Conservation (phyloP, 2,797 vertebrate genomes). For the Poecilia gillii region DNA sequence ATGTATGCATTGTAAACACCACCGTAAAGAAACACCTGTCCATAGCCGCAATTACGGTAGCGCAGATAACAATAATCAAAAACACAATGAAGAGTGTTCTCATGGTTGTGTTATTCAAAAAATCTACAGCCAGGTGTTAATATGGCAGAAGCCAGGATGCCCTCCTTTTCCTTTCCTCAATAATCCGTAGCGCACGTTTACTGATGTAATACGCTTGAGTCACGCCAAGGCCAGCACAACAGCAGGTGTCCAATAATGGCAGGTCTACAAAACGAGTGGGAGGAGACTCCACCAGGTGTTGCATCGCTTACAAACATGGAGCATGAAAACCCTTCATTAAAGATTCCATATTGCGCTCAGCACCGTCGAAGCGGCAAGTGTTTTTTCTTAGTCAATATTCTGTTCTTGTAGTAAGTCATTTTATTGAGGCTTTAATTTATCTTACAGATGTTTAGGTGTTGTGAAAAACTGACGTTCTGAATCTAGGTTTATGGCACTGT, state of each 20-base stretch:
- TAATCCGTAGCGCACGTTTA: constrained; percentile 58
- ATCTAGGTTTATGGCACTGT: constrained; percentile 49
- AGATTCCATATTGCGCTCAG: constrained; percentile 67
- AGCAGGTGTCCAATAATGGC: constrained; percentile 78
- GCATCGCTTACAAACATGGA: constrained; percentile 56
- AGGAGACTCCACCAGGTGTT: constrained; percentile 80
- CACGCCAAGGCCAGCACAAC: constrained; percentile 72
- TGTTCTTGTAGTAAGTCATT: constrained; percentile 61
- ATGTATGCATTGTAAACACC: constrained; percentile 45
- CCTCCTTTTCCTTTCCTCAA: constrained; percentile 74
- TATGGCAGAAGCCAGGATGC: constrained; percentile 60
- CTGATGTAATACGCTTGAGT: constrained; percentile 76
- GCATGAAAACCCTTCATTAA: constrained; percentile 82
- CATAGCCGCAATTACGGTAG: constrained; percentile 34
- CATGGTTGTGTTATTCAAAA: constrained; percentile 62
- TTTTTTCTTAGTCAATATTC: constrained; percentile 54
- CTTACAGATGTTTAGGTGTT: constrained; percentile 48
- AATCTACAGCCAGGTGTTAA: constrained; percentile 73
- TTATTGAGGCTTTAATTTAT: constrained; percentile 57
- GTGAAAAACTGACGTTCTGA: constrained; percentile 52
- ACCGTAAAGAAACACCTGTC: constrained; percentile 37
- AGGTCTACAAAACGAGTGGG: constrained; percentile 59
- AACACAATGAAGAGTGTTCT: constrained; percentile 53
- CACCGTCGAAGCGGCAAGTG: constrained; percentile 59
- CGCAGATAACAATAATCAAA: constrained; percentile 78